A percentile compares a stretch with the other conserved stretches of the same genome.
These are phyloP conservation scores for Erithacus rubecula DNA, from an alignment of 2,797 vertebrate genomes.

Conservation along the genomic window DNA sequence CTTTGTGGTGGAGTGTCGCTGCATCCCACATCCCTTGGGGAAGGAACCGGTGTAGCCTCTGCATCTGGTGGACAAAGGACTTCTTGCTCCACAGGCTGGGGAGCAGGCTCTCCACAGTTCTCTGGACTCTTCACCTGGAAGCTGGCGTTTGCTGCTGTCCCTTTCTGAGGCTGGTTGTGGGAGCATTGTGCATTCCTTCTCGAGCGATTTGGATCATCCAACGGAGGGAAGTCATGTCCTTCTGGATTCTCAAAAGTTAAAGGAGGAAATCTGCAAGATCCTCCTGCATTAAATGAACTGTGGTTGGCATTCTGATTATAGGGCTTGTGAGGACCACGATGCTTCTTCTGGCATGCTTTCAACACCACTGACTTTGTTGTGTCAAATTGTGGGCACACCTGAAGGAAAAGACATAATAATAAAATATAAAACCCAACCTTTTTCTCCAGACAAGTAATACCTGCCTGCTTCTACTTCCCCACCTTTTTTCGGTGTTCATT, in stretches of 20 bases:
- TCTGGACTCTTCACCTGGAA: not conserved
- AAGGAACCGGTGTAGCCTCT: constrained; percentile 66
- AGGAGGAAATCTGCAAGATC: constrained; percentile 74
- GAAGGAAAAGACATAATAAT: not conserved
- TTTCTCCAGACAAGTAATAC: not conserved
- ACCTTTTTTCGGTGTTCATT: not conserved
- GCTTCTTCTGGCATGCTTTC: constrained; percentile 50
- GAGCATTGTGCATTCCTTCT: not conserved
- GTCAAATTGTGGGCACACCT: constrained; percentile 89
- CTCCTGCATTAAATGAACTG: constrained; percentile 22
- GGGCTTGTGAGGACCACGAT: constrained; percentile 18
- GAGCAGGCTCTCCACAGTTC: not conserved
- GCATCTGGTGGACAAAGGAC: constrained; percentile 53
- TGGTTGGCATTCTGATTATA: constrained; percentile 45
- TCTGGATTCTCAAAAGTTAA: constrained; percentile 76
- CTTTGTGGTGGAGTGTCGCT: not conserved
- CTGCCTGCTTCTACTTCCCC: not conserved
- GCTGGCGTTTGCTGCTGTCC: not conserved
- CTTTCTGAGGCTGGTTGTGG: not conserved
- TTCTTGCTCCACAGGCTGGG: not conserved
- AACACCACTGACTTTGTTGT: not conserved
- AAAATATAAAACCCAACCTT: not conserved
- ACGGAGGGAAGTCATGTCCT: not conserved
- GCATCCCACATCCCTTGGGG: not conserved
- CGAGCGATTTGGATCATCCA: fast-evolving